Evolutionary conservation across 2,888 invertebrate species (phyloP), one percentile per base, ranked within the genome.

Genomic region (Heliconius hortense): DNA sequence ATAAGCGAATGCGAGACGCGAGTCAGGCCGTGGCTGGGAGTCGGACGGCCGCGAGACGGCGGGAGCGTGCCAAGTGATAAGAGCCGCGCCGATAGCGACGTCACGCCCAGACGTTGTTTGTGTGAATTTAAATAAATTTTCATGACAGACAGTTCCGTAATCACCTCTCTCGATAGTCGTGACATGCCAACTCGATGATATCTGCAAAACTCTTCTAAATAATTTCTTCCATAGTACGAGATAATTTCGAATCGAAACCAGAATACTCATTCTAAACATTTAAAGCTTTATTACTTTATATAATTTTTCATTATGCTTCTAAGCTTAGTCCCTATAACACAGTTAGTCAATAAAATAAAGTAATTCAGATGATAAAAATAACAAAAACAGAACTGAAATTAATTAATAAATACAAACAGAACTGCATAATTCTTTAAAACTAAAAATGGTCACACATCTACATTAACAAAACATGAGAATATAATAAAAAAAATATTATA

Each of bases 41-140:
- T 86, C 86, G 87, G 87, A 84, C 87, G 88, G 87, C 78, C 81
- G 90, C 91, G 91, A 91, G 92, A 91, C 92, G 88, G 88, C 89
- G 91, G 89, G 91, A 93, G 90, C 93, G 91, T 93, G 93, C 93
- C 93, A 93, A 94, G 93, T 93, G 93, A 94, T 94, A 94, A 94
- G 93, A 92, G 89, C 91, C 91, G 93, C 91, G 91, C 92, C 93
- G 93, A 93, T 93, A 93, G 91, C 92, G 88, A 93, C 94, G 93
- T 93, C 93, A 93, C 92, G 90, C 93, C 93, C 94, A 94, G 94
- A 94, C 94, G 93, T 90, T 94, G 93, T 93, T 94, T 93, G 93
- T 93, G 93, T 93, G 92, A 93, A 93, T 93, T 93, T 93, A 92
- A 94, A 94, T 93, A 94, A 91, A 93, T 93, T 93, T 93, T 93